Base-by-base conservation (phyloP, 2,113 vertebrate genomes). In the Cebus imitator region DNA sequence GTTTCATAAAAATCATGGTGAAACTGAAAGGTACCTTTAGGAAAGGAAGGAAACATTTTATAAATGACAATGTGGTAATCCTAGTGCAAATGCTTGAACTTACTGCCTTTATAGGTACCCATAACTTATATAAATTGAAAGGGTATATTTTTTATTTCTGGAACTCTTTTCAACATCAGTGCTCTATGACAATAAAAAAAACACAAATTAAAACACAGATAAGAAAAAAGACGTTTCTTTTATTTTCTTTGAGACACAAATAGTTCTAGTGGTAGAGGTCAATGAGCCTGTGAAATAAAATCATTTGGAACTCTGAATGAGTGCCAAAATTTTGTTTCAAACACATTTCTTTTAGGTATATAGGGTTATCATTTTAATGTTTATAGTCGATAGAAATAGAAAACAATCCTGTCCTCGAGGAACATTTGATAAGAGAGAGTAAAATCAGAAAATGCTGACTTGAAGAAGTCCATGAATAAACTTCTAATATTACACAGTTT, bases 231-330 rank as follows among this genome's bases (percentile, higher is more conserved):
- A 57, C 12, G 1, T 43, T 2, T 23, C 61, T 68, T 17, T 82
- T 43, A 76, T 82, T 43, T 81, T 76, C 85, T 14, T 57, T 58
- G 2, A 72, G 52, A 68, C 30, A 86, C 4, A 85, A 68, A 57
- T 55, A 72, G 23, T 90, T 97, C 52, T 64, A 83, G 50, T 73
- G 27, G 10, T 87, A 82, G n/a, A 82, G 20, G 55, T 88, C 70
- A 82, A 30, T 27, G 94, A 83, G 58, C 37, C 9, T 76, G 8
- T 95, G 76, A 97, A 95, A 94, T 43, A 90, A 96, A 90, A 75
- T 73, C 66, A 89, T 61, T 78, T 82, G 58, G 72, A 37, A 79
- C 23, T 90, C 23, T 75, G 73, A 94, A 76, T 37, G 2, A 68
- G 18, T 50, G 6, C 21, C 37, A 52, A 20, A 43, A 73, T 88